Evolutionary conservation across 1,140 invertebrate species (phyloP), one percentile per base, ranked within the genome.

Genomic region (Lepidurus arcticus): DNA sequence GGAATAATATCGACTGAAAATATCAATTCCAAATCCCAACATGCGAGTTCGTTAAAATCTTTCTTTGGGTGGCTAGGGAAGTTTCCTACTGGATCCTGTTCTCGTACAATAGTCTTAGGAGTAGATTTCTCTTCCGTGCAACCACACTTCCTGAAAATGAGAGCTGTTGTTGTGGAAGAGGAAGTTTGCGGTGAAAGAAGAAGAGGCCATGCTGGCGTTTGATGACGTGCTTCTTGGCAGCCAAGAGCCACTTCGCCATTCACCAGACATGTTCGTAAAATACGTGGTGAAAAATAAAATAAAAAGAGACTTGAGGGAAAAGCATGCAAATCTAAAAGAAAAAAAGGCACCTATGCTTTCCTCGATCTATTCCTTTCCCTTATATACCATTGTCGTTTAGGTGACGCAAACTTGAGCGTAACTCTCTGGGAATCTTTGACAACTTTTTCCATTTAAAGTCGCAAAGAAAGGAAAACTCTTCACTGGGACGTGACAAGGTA

Each of bases 191-290:
- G 53, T 65, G 21, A 65, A 16, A 65, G 53, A 65, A 65, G 53
- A 65, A 16, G 53, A 65, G 53, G 53, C 53, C 16, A 65, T 65
- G 21, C 53, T n/a, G 53, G 53, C 53, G 53, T 65, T 65, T 65
- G 53, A 65, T 21, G 53, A 65, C 53, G 53, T 65, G 53, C 53
- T 65, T 65, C 21, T 65, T 65, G 53, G 53, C 53, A 65, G 53
- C 53, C 16, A 65, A 65, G 53, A n/a, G 53, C 53, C 53, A 65
- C 53, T 65, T 65, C 16, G 53, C 53, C 53, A 65, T 65, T 65
- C 53, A 65, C 53, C 21, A 21, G 53, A 16, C 16, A 65, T 65
- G 53, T 16, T 65, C 53, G 53, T 7, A 65, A 65, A 65, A 47
- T 3, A 7, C 8, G 53, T 16, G 13, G 53, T n/a, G 53, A 7